Evolutionary conservation across 2,113 vertebrate genomes (phyloP).

Genomic region (Pygoscelis antarcticus): DNA sequence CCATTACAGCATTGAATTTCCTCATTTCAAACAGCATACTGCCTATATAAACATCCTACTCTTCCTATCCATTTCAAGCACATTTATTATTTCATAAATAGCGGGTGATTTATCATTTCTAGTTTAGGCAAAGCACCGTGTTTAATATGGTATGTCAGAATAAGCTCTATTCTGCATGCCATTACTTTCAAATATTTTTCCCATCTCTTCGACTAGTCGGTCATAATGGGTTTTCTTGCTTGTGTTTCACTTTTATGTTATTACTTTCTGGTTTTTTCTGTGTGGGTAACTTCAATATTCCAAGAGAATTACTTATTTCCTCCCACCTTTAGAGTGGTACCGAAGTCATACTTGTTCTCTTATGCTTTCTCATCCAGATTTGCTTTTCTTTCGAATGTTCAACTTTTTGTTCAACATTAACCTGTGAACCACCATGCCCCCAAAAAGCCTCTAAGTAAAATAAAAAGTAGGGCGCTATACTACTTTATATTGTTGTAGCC

Average conservation of each 20-base stretch:
- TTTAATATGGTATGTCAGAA: neutral
- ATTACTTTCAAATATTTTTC: neutral
- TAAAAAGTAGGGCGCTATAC: neutral
- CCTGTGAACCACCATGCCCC: neutral
- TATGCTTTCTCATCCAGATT: neutral
- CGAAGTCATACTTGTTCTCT: neutral
- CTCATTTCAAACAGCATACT: neutral
- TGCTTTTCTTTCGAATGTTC: neutral
- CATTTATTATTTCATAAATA: neutral
- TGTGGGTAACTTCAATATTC: neutral
- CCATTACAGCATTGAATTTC: neutral
- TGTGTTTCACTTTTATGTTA: neutral
- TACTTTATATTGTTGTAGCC: neutral
- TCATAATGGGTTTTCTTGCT: neutral
- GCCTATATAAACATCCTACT: neutral
- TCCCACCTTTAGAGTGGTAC: neutral
- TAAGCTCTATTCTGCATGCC: neutral
- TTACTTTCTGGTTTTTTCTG: neutral
- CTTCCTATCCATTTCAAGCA: neutral
- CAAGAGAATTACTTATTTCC: neutral
- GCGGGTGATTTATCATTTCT: neutral
- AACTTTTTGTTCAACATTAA: neutral
- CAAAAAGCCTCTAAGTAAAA: neutral
- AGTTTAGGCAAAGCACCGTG: neutral
- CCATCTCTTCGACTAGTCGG: neutral